Conservation (phyloP, 2,797 vertebrate species). For the Rhabdomys pumilio region DNA sequence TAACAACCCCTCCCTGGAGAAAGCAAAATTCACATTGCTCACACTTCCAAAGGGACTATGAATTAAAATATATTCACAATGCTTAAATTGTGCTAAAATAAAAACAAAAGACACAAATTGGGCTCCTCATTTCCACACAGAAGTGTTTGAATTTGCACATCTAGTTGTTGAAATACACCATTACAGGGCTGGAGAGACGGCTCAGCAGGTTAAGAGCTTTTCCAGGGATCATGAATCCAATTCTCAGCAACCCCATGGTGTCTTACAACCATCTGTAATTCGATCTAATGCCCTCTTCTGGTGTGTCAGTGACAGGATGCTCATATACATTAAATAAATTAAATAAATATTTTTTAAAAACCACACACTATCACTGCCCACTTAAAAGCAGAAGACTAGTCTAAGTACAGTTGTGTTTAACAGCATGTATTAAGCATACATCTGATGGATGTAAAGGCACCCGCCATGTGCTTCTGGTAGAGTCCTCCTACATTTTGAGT, state of each 20-base stretch:
- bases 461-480: not conserved
- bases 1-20: not conserved
- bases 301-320: no score
- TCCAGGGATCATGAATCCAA: no score
- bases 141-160: conserved; percentile 39
- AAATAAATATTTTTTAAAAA: no score
- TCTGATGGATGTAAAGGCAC: not conserved
- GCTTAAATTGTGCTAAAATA: conserved; percentile 5
- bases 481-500: conserved; percentile 14
- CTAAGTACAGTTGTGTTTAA: conserved; percentile 45
- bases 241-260: no score
- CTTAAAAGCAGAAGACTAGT: not conserved
- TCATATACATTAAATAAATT: no score
- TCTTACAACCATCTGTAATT: no score
- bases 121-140: not conserved
- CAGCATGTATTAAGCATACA: not conserved
- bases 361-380: not conserved
- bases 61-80: conserved; percentile 53
- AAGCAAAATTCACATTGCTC: not conserved
- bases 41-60: not conserved
- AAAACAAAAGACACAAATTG: conserved; percentile 65
- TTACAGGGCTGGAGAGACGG: not conserved
- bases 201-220: no score
- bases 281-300: no score
- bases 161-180: conserved; percentile 27